A percentile compares a stretch with the other conserved stretches of the same genome.
These are phyloP conservation scores for Enteromius argenteus DNA, from an alignment of 2,797 vertebrate species.

Conservation along the genomic window DNA sequence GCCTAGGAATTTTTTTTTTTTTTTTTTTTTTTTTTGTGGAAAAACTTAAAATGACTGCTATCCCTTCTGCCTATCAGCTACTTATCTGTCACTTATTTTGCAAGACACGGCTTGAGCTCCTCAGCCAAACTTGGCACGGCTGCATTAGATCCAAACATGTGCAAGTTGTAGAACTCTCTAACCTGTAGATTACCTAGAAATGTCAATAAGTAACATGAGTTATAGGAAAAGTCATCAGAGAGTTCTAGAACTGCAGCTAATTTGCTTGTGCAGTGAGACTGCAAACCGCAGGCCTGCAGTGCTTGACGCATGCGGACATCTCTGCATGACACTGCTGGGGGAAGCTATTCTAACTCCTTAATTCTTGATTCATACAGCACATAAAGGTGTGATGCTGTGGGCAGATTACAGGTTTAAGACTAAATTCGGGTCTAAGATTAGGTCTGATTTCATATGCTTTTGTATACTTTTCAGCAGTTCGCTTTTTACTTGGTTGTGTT, in stretches of 20 bases:
- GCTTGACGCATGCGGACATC: conserved; percentile 53
- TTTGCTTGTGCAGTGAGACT: conserved; percentile 22
- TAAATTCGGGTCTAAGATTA: neutral
- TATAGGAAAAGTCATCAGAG: conserved; percentile 6
- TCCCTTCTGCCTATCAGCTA: neutral
- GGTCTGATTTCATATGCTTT: neutral
- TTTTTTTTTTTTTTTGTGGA: neutral
- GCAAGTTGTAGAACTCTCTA: conserved; percentile 32
- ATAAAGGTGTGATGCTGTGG: conserved; percentile 70
- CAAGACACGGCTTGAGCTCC: conserved; percentile 11
- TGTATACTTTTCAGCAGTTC: neutral
- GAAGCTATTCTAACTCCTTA: conserved; percentile 40
- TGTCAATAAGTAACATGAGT: neutral
- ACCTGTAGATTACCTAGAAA: neutral
- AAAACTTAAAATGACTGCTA: neutral
- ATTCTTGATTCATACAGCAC: conserved; percentile 68
- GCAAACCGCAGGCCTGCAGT: neutral
- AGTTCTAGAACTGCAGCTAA: conserved; percentile 34
- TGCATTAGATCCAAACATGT: neutral
- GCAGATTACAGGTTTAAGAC: neutral
- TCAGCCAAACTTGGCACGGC: conserved; percentile 1
- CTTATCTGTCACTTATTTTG: neutral
- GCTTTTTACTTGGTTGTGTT: neutral
- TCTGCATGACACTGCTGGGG: conserved; percentile 63
- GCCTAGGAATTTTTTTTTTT: neutral